Base-by-base conservation (phyloP, 2,113 vertebrate genomes). In the Trichechus manatus region DNA sequence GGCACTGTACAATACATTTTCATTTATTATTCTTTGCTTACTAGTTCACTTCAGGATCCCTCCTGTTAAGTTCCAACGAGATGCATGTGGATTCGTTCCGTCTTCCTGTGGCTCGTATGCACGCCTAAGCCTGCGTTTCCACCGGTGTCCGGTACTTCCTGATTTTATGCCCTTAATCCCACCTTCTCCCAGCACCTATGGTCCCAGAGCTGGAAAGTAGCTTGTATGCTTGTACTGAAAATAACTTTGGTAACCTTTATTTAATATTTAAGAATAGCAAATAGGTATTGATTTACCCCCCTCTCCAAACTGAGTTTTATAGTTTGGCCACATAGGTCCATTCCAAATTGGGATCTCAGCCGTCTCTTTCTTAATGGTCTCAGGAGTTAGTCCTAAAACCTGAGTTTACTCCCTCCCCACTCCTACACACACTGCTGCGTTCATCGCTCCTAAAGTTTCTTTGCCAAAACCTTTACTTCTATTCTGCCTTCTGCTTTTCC, bases 261-360 rank as follows among this genome's bases (percentile, higher is more conserved):
- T 13, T 87, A 70, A 77, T 89, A 91, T 81, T 91, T 86, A 86
- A 22, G 17, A 84, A 42, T 91, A 91, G 33, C 72, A 91, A 84
- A 91, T 74, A 42, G 31, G 4, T 66, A 27, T 47, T 95, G 47
- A 85, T 36, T 84, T 66, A 64, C 6, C 23, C 5, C 72, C 29
- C 23, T 68, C 1, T 23, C 72, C 42, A 63, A 33, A 36, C 15
- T 64, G 42, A 74, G 5, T 42, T 87, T 91, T 93, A 29, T 50
- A 77, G 14, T 89, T 93, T 42, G 88, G 50, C 61, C 22, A 19
- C 31, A 63, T 39, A 72, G 61, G 29, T 92, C 79, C 1, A 1
- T 78, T 68, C 25, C 29, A 83, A 86, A 63, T 83, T 87, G 36
- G 89, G 84, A 33, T 47, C 44, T 72, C 66, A 56, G 10, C n/a